phyloP scores from a whole-genome alignment of 1,140 invertebrate species.

The Melitaea cinxia region DNA sequence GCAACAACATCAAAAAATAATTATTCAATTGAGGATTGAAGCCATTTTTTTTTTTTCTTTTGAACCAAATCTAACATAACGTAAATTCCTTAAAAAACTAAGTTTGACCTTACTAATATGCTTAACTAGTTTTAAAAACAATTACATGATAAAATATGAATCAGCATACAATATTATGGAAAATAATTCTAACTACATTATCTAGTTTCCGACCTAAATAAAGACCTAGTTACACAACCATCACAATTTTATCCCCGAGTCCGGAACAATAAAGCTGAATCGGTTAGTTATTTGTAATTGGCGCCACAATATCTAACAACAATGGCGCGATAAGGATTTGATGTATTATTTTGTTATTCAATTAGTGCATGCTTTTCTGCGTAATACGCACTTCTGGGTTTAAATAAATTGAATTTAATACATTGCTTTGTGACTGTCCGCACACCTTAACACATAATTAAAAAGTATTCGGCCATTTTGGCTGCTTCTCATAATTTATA shows the following conservation, averaged over 20 bases:
- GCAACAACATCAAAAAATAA: too few relatives aligned
- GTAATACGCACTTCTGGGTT: slow-evolving; percentile 34
- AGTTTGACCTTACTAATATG: too few relatives aligned
- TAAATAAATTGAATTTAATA: neutral
- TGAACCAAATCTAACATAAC: neutral
- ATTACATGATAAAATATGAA: neutral
- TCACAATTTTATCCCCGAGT: slow-evolving; percentile 6
- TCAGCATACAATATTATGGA: slow-evolving; percentile 4
- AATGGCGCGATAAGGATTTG: slow-evolving; percentile 52
- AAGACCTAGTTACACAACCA: slow-evolving; percentile 15
- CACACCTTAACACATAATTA: neutral
- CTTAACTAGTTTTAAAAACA: too few relatives aligned
- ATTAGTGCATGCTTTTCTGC: slow-evolving; percentile 52
- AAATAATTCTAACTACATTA: neutral
- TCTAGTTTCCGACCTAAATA: slow-evolving; percentile 9
- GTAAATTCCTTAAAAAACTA: too few relatives aligned
- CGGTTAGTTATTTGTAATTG: slow-evolving; percentile 46
- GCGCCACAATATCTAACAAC: slow-evolving; percentile 48
- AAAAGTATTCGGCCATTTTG: too few relatives aligned
- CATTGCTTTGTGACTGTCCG: neutral
- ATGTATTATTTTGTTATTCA: slow-evolving; percentile 66
- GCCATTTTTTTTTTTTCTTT: too few relatives aligned
- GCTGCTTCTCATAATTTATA: too few relatives aligned
- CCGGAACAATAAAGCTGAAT: slow-evolving; percentile 27
- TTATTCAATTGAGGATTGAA: too few relatives aligned